These are phyloP conservation scores for Myrmophylax atrothorax DNA, from an alignment of 2,113 vertebrate species.

Conservation along the genomic window DNA sequence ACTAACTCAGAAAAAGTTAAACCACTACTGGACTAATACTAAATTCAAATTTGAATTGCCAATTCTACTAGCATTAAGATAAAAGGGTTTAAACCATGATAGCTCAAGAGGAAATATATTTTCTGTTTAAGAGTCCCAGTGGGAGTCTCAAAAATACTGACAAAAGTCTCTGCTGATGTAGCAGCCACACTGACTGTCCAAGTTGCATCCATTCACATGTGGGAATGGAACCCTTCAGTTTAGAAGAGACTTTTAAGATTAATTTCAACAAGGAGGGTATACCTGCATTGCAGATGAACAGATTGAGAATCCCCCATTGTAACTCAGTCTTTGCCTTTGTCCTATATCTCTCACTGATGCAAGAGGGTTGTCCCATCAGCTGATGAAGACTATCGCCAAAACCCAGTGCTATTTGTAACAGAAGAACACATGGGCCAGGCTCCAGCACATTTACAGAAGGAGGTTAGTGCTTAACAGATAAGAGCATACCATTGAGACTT, in stretches of 20 bases:
- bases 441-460: not conserved
- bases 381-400: not conserved
- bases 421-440: not conserved
- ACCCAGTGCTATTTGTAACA: not conserved
- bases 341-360: not conserved
- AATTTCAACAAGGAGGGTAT: not conserved
- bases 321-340: not conserved
- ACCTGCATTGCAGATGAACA: not conserved
- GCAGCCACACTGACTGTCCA: not conserved
- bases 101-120: not conserved
- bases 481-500: not conserved
- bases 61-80: not conserved
- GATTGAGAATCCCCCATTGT: not conserved
- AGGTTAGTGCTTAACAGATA: not conserved
- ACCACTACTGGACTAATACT: not conserved
- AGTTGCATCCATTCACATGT: not conserved
- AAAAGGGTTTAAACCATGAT: not conserved
- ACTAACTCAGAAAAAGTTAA: not conserved
- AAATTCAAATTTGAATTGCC: not conserved
- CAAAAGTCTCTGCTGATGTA: not conserved
- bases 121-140: not conserved
- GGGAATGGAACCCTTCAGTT: not conserved
- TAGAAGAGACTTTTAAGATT: not conserved
- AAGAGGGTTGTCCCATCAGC: not conserved
- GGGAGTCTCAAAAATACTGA: not conserved